Conservation (phyloP, 2,797 vertebrate genomes). For the Kryptopterus vitreolus region DNA sequence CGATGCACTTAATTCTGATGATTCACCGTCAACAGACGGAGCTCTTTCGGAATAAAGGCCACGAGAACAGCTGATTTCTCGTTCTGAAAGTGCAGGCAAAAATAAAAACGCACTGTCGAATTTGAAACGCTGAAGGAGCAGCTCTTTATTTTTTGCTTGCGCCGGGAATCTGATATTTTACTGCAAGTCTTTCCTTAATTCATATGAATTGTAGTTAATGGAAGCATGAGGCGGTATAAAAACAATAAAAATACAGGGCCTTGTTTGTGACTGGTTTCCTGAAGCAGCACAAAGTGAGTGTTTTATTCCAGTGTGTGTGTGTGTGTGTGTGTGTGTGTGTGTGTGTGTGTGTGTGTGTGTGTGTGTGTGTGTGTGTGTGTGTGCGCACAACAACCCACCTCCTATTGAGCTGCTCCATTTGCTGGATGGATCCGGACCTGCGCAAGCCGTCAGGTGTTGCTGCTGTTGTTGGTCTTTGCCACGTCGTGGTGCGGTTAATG, state of each 20-base stretch:
- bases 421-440: slow-evolving; percentile 84
- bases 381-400: slow-evolving; percentile 66
- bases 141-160: neutral
- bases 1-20: too few species aligned
- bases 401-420: slow-evolving; percentile 90
- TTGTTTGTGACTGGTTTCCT: neutral
- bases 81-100: neutral
- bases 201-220: neutral
- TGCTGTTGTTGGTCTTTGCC: slow-evolving; percentile 83
- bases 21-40: neutral
- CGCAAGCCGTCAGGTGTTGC: slow-evolving; percentile 82
- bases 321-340: too few species aligned
- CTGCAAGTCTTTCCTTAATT: neutral
- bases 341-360: too few species aligned
- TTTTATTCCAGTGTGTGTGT: neutral
- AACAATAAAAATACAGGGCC: neutral
- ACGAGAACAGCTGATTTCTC: neutral
- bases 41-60: neutral
- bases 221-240: neutral
- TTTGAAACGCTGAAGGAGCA: neutral
- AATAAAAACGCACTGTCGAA: neutral
- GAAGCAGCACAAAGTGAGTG: neutral
- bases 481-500: slow-evolving; percentile 85
- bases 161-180: too few species aligned
- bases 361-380: too few species aligned